Evolutionary conservation across 2,797 vertebrate genomes (phyloP), one percentile per base, ranked within the genome.

Genomic region (Echeneis naucrates): DNA sequence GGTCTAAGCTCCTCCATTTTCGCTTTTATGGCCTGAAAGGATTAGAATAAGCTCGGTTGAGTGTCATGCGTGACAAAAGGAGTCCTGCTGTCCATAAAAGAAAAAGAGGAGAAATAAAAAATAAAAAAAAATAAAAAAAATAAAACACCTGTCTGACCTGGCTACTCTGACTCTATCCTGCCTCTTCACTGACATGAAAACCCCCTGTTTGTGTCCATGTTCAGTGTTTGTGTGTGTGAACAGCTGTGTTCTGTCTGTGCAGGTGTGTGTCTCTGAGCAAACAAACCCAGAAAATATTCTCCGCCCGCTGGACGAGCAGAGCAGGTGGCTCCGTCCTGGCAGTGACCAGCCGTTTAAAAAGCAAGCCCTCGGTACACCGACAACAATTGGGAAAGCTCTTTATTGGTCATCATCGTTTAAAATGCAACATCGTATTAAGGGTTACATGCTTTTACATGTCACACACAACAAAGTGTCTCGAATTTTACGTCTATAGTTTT

Each of bases 1-100:
- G 98, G 98, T 94, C 97, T 98, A 97, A 99, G 95, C 94, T 98
- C 98, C 94, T 99, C 97, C 98, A 99, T 99, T 98, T 99, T 99
- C 96, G 97, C 94, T 96, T 98, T 99, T 95, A 99, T 98, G 85
- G 97, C 97, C 98, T 99, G 97, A 90, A 94, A 94, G 93, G 92
- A 89, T 98, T 95, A 97, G 97, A 98, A 98, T 98, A 97, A 97
- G 96, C 97, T 95, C 85, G 94, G 95, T 97, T 98, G 96, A 98
- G 96, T 97, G 96, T 96, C 94, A 94, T 95, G 95, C 91, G 92
- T 88, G 94, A 95, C 95, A 95, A 80, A 83, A 68, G 66, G 82
- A 88, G 75, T 88, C 76, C 81, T 35, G 67, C 80, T 87, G 85
- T 87, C 88, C 81, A 84, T 54, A 70, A 87, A 86, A 82, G 76